Conservation (phyloP, 2,888 invertebrate species). For the Galeruca laticollis region DNA sequence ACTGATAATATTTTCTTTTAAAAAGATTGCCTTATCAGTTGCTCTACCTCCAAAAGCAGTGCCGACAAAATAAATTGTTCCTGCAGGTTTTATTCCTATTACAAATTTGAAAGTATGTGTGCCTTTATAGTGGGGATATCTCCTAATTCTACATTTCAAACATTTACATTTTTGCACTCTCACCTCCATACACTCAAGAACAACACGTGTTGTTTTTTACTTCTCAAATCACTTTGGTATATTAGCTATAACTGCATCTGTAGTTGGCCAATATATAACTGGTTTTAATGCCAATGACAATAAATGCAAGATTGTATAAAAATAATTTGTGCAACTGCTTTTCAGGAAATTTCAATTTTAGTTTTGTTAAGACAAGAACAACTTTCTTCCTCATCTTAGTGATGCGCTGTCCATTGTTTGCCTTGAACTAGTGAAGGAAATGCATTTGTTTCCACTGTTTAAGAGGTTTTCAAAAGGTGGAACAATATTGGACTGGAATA, state of each 20-base stretch:
- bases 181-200: slow-evolving; percentile 27
- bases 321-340: slow-evolving; percentile 28
- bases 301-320: slow-evolving; percentile 26
- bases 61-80: no score
- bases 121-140: slow-evolving; percentile 34
- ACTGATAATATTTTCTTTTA: slow-evolving; percentile 22
- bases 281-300: slow-evolving; percentile 26
- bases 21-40: slow-evolving; percentile 30
- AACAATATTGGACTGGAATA: no score
- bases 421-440: no score
- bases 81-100: slow-evolving; percentile 29
- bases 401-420: no score
- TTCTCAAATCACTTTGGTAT: slow-evolving; percentile 14
- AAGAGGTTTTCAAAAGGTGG: no score
- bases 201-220: slow-evolving; percentile 17
- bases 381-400: no score
- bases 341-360: no score
- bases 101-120: slow-evolving; percentile 29
- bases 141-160: slow-evolving; percentile 27
- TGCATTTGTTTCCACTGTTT: no score
- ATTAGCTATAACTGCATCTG: slow-evolving; percentile 15
- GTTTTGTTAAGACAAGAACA: no score
- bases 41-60: slow-evolving; percentile 33
- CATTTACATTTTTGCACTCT: slow-evolving; percentile 27
- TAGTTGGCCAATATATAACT: slow-evolving; percentile 25